Base-by-base conservation (phyloP, 2,888 invertebrate genomes). In the Erpobdella octoculata region DNA sequence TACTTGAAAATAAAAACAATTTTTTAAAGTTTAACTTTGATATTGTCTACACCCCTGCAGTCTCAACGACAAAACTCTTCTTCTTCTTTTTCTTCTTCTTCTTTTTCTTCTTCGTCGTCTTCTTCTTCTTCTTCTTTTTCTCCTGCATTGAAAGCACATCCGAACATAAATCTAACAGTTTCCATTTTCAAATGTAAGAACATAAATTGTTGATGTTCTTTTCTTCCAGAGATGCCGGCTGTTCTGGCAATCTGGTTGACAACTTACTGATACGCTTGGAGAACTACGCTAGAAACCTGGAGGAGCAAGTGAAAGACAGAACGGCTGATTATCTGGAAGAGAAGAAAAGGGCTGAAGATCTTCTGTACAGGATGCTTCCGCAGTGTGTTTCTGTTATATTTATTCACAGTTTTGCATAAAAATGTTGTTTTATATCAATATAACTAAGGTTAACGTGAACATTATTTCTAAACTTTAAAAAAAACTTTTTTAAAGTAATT, bases 241-340 rank as follows among this genome's bases (percentile, higher is more conserved):
- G 91, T 81, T 66, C 68, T 31, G 91, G 92, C 76, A 94, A 94
- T 84, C 91, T 96, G 76, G 76, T 83, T 53, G 97, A 98, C 85
- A 96, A 96, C 85, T 87, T 97, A 74, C 79, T 87, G 71, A 91
- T 92, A 72, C 91, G 97, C 77, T 97, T 99, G 97, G 97, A 98
- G 83, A 93, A 95, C 83, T 98, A 99, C 81, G 97, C 98, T 41
- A 95, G 94, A 85, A 98, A 98, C 84, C 88, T 99, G 83, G 98
- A 98, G 85, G 89, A 89, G 53, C 86, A 96, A 76, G 98, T 98
- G 35, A 93, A 93, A 80, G 95, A 97, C 83, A 87, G 97, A 76
- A 98, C 98, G 0, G 91, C 92, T 73, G 96, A 96, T 84, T 97
- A 96, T 83, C 87, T 96, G 79, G 95, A 96, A 80, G 96, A 98